Base-by-base conservation (phyloP, 2,888 invertebrate genomes). In the Criorhina ranunculi region DNA sequence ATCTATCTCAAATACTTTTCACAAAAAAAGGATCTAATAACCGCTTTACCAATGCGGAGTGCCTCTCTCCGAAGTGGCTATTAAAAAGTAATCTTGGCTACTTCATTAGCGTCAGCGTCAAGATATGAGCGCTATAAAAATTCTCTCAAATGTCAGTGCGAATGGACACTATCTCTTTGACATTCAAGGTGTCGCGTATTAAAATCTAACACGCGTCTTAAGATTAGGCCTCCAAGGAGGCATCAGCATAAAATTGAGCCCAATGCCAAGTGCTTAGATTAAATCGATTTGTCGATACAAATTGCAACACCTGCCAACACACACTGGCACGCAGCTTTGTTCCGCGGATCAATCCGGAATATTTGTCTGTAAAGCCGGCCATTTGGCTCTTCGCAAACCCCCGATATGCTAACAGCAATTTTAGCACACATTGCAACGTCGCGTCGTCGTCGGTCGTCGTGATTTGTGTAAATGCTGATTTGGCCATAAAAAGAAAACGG, bases 381-480 rank as follows among this genome's bases (percentile, higher is more conserved):
- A 24, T 29, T 44, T 5, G n/a, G 15, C 8, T 46, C 44, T 46
- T 46, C 70, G 37, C 37, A n/a, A 51, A 57, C 46, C 51, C 29
- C 24, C 57, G 66, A 64, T 77, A 60, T 70, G 70, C 60, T 72
- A 66, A 60, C 59, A 77, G 60, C 82, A 82, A 66, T 72, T 82
- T 82, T 82, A 66, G 72, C 72, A 72, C 72, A 70, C 70, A 76
- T 57, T 66, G 53, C 67, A 29, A 72, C 33, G 5, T 24, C 24
- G 1, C 24, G n/a, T n/a, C 24, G 24, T 24, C 24, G 24, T 1
- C 4, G 2, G 24, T 24, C 66, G 12, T 69, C 55, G 51, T 73
- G 73, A 83, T 78, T 83, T 83, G 66, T 72, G 70, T 67, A 77
- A 62, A 75, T 62, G 64, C 72, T 60, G 70, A 70, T 78, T 67